Base-by-base conservation (phyloP, 2,797 vertebrate species). In the Carapus acus region DNA sequence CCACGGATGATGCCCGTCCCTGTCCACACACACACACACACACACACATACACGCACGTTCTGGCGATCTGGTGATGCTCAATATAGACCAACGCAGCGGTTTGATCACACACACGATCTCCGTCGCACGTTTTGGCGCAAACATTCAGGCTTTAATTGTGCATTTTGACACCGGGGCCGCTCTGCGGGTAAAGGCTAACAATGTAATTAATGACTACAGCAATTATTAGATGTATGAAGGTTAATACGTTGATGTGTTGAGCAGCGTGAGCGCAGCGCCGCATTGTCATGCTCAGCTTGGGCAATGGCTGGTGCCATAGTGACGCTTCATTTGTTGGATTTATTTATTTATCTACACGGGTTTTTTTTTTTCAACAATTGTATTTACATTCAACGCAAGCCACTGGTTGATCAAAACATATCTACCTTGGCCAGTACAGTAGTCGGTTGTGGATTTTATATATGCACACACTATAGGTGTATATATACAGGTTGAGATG, bases 1-100 rank as follows among this genome's bases (percentile, higher is more conserved):
- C 68, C 74, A 79, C 65, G 62, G 66, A 73, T 72, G 77, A 80
- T 77, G 80, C 76, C 75, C 65, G 78, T 78, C 76, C 69, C 74
- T 73, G 65, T 74, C 73, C 66, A 72, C 65, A 64, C 63, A 23
- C 46, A 43, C 57, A 51, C 52, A 63, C 23, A 52, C 7, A 33
- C 31, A 4, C 31, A 33, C 15, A 8, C 11, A 9, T 38, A 14
- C 38, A 19, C 37, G 9, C 2, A 20, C 4, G 13, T 16, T 22
- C 1, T 15, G 22, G 16, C 47, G 21, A 22, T 46, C 39, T 29
- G 17, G n/a, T n/a, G n/a, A n/a, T n/a, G n/a, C n/a, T n/a, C n/a
- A n/a, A n/a, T 54, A 11, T 44, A 8, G 14, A 33, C 31, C 31
- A 33, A 33, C 24, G 16, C 22, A 27, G 14, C 43, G 8, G 11